A percentile compares a stretch with the other conserved stretches of the same genome.
These are phyloP conservation scores for Teleiodes luculella DNA, from an alignment of 2,888 invertebrate species.

Conservation along the genomic window DNA sequence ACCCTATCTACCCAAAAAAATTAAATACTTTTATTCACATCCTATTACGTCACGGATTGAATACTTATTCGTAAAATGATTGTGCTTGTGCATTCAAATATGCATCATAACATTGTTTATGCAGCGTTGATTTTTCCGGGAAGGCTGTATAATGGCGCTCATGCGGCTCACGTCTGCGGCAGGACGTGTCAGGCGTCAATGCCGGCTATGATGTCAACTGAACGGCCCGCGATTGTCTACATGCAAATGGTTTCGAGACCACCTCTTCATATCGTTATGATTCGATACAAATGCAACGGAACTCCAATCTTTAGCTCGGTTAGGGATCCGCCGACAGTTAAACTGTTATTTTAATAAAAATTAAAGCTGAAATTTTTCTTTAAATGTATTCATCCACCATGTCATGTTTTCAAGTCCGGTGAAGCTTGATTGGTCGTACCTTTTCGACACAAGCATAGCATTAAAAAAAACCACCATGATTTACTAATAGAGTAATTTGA, in stretches of 20 bases:
- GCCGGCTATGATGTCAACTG: slow-evolving; percentile 51
- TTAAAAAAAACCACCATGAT: no score
- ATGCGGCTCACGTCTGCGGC: slow-evolving; percentile 57
- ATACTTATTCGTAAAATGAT: background rate
- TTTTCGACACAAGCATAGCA: no score
- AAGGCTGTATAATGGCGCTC: slow-evolving; percentile 18
- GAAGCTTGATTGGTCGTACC: no score
- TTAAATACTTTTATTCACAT: background rate
- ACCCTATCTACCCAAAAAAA: no score
- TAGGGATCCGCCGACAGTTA: no score
- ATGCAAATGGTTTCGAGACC: slow-evolving; percentile 56
- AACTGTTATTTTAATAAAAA: no score
- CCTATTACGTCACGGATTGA: background rate
- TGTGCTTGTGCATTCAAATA: slow-evolving; percentile 6
- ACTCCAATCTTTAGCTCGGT: background rate
- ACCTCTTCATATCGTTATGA: slow-evolving; percentile 41
- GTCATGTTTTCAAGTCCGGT: no score
- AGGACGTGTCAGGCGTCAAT: slow-evolving; percentile 61
- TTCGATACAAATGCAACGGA: slow-evolving; percentile 27
- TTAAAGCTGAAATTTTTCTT: no score
- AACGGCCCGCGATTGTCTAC: slow-evolving; percentile 50
- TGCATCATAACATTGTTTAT: slow-evolving; percentile 15
- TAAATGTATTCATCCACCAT: no score
- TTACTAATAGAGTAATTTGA: no score
- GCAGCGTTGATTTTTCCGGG: slow-evolving; percentile 15